A percentile compares a stretch with the other conserved stretches of the same genome.
Evolutionary conservation across 2,113 vertebrate genomes (phyloP).

Genomic region (Pipa parva): DNA sequence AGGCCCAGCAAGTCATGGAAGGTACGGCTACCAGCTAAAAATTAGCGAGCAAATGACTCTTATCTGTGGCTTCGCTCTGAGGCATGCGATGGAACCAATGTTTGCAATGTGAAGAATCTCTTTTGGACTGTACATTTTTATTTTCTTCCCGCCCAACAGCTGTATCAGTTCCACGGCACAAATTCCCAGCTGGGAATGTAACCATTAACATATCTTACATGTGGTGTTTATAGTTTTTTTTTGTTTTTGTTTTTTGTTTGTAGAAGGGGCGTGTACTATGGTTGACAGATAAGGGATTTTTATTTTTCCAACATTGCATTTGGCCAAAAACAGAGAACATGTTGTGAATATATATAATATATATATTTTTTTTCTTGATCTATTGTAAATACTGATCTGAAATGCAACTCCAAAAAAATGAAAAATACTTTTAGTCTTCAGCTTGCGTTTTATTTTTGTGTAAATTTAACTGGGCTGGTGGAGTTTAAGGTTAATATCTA

Average conservation of each 20-base stretch:
- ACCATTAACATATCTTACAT: background rate
- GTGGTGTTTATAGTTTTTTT: too few relatives aligned
- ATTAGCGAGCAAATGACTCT: background rate
- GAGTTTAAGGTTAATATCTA: conserved; percentile 54
- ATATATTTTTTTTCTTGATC: conserved; percentile 66
- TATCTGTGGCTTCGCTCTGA: background rate
- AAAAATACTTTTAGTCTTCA: conserved; percentile 71
- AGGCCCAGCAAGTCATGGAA: conserved; percentile 99
- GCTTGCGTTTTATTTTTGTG: conserved; percentile 50
- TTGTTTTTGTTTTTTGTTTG: too few relatives aligned
- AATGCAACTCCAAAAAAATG: conserved; percentile 23
- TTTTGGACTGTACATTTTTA: conserved; percentile 43
- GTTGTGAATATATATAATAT: conserved; percentile 93
- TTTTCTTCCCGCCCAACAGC: conserved; percentile 33
- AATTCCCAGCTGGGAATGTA: background rate
- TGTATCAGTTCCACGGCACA: background rate
- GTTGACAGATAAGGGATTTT: conserved; percentile 2
- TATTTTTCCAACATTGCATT: conserved; percentile 35
- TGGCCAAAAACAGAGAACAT: conserved; percentile 81
- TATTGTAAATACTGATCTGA: conserved; percentile 85
- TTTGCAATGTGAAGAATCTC: conserved; percentile 33
- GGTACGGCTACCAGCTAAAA: conserved; percentile 92
- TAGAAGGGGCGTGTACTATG: background rate
- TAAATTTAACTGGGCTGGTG: conserved; percentile 65
- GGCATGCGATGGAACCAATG: background rate